These are phyloP conservation scores for Epinephelus moara DNA, from an alignment of 2,113 vertebrate genomes.

Conservation along the genomic window DNA sequence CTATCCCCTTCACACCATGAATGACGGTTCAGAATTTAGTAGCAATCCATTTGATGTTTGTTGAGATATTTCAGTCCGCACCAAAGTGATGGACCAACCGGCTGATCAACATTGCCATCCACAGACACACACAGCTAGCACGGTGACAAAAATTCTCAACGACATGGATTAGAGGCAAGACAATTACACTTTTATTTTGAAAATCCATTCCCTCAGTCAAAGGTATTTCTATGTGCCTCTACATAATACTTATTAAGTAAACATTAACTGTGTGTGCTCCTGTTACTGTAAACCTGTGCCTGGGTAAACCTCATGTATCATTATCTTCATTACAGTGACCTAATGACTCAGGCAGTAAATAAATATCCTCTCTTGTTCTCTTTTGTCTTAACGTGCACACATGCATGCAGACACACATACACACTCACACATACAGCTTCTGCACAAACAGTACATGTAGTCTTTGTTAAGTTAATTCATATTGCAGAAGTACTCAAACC, in stretches of 20 bases:
- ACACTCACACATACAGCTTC: constrained; percentile 19
- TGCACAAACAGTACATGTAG: constrained; percentile 32
- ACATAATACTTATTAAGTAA: constrained; percentile 43
- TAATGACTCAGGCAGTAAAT: constrained; percentile 46
- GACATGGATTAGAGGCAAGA: constrained; percentile 10
- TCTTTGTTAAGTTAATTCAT: constrained; percentile 58
- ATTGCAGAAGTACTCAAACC: constrained; percentile 46
- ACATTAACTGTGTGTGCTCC: constrained; percentile 58
- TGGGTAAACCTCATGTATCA: constrained; percentile 5
- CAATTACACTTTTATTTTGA: constrained; percentile 67
- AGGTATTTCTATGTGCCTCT: constrained; percentile 18
- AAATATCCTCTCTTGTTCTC: constrained; percentile 48
- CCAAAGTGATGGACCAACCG: neutral
- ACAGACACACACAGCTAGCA: neutral
- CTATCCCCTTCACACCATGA: neutral
- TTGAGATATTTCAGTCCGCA: neutral
- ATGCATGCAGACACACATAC: constrained; percentile 48
- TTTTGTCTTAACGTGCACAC: constrained; percentile 25
- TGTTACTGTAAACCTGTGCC: constrained; percentile 56
- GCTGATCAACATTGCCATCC: neutral
- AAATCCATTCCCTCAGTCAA: constrained; percentile 47
- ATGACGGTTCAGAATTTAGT: too few relatives aligned
- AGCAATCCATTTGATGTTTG: neutral
- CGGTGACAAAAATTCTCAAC: neutral
- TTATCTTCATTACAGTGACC: constrained; percentile 12